Evolutionary conservation across 2,797 vertebrate genomes (phyloP), one percentile per base, ranked within the genome.

Genomic region (Karalla daura): DNA sequence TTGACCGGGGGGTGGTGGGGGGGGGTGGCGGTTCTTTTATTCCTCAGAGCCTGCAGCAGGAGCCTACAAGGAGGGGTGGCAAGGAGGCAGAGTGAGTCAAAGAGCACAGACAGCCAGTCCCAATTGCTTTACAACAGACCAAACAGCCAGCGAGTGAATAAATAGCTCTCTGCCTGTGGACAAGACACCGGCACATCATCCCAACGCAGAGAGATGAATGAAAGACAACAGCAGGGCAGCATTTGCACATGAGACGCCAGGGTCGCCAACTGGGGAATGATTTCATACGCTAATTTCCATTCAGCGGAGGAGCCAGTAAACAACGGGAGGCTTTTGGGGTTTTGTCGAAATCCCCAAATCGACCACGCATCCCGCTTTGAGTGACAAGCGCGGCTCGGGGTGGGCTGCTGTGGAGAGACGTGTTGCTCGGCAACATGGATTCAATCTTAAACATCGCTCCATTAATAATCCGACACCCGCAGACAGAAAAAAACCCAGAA

Each of bases 181-280:
- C 25, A 58, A 60, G 65, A 76, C 63, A 65, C 44, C 63, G 52
- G 49, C 25, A 53, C 84, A 75, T 78, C 47, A 80, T 61, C 44
- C 54, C 39, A 46, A 59, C 52, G 24, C 70, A 7, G 23, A 67
- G 63, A 59, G 78, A 62, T 76, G 82, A 77, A 85, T 82, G 74
- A 84, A 63, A 70, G 66, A 70, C 69, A 80, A 63, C 89, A 86
- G 85, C 82, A 65, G 88, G 87, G 74, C 59, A 81, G 68, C 56
- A 89, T 91, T 89, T 90, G 70, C 89, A 92, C 85, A 90, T 87
- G 87, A 54, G 86, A 77, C 66, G 21, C 60, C 70, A 37, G 40
- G 54, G 79, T 56, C 63, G 56, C 37, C 44, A 37, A 43, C 64
- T 41, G 61, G 59, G 69, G n/a, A n/a, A n/a, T n/a, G n/a, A 68